Evolutionary conservation across 2,797 vertebrate genomes (phyloP), one percentile per base, ranked within the genome.

Genomic region (Sebastes nivosus): DNA sequence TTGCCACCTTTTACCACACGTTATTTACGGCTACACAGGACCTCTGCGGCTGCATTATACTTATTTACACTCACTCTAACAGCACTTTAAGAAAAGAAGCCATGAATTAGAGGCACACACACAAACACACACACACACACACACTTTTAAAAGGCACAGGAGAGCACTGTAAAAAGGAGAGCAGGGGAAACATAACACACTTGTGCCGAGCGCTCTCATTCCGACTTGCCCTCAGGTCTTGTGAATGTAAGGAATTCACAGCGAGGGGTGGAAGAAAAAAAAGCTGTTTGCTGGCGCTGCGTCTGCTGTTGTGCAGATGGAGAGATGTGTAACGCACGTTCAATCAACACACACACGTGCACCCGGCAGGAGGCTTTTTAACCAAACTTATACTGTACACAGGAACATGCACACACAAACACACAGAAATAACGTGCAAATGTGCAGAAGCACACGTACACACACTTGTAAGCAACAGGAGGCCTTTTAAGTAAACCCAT

Each of bases 231-330:
- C 88, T 92, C 80, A 63, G 87, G 91, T 90, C 90, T 86, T 71
- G 81, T 94, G 92, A 92, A 93, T 92, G 88, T 90, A 89, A 90
- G 88, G 92, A 94, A 93, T 92, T 92, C 92, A 91, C 92, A 91
- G 88, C 55, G 8, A 89, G 91, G 89, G 91, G 88, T 85, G 84
- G 83, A 80, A 76, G 54, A 68, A 68, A 83, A 83, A 83, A 75
- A 79, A 64, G 78, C 70, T 86, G 77, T 82, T 90, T 85, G 81
- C 80, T 58, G 29, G 76, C 10, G 30, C 69, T 71, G 82, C n/a
- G 69, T 87, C 79, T 84, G 77, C 85, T 82, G 84, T 87, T 88
- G 80, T 86, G 81, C 87, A 92, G 84, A 91, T 85, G 86, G 68
- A 75, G 61, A 52, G 52, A 84, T 84, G 72, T 87, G 76, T 77